Conservation (phyloP, 2,888 invertebrate species). For the Clitarchus hookeri region DNA sequence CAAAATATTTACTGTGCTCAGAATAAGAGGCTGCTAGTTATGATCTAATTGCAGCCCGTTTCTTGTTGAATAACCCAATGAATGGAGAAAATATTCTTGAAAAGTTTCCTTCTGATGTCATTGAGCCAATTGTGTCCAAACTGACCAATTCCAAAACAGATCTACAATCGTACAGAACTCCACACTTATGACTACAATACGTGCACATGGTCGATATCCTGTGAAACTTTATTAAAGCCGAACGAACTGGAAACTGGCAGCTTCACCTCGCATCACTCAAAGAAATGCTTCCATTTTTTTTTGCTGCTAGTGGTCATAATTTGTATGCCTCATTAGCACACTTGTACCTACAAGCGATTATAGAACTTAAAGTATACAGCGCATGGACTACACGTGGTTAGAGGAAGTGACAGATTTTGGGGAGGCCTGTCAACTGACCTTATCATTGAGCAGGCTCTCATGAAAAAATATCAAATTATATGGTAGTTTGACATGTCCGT, state of each 20-base stretch:
- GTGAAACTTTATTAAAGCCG: not conserved
- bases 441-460: constrained; percentile 11
- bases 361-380: not conserved
- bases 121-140: not conserved
- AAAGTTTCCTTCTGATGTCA: not conserved
- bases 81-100: not conserved
- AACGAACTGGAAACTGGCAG: constrained; percentile 3
- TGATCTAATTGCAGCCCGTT: not conserved
- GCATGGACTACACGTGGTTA: constrained; percentile 19
- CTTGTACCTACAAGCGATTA: not conserved
- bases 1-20: not conserved
- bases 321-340: not conserved
- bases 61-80: not conserved
- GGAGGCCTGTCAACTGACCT: constrained; percentile 2
- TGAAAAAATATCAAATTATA: constrained; percentile 9
- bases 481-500: not conserved
- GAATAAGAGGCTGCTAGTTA: not conserved
- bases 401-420: too few species aligned
- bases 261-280: not conserved
- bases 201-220: not conserved
- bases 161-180: not conserved
- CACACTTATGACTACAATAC: not conserved
- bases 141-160: not conserved
- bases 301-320: not conserved
- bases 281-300: constrained; percentile 15